Base-by-base conservation (phyloP, 2,888 invertebrate species). In the Lepidochrysops patricia region DNA sequence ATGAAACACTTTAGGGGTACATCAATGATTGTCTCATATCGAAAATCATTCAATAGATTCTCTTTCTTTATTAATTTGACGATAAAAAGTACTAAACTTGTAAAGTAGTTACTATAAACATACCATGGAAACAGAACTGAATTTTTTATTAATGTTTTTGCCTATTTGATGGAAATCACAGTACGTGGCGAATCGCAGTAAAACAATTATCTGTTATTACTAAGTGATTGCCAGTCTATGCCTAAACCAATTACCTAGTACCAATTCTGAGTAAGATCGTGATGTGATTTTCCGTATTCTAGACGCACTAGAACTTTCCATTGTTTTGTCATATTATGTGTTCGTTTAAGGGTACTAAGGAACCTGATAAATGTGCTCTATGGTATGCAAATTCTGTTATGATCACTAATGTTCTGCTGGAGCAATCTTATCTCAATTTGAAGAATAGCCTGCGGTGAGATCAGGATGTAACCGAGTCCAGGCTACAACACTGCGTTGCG, bases 151-250 rank as follows among this genome's bases (percentile, higher is more conserved):
- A 9, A 43, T 12, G 9, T 43, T 43, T 43, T 23, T 43, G 43
- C 12, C 9, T 43, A 23, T 43, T 19, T 23, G 43, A 19, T 43
- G 19, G 43, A 23, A 43, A 43, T 23, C 43, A 19, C 9, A 5
- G 19, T 19, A 19, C 27, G 13, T 52, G 50, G 27, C 26, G 27
- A 52, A 52, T 52, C 23, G 26, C 4, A 43, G 15, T 29, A 43
- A 43, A 43, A 43, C 43, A 43, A 43, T 43, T 43, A 43, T 43
- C 43, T 43, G 43, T 43, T 23, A 43, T 43, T 43, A 52, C 52
- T 26, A 27, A 27, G 13, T n/a, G 27, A 52, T 27, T 27, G 6
- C 0, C 50, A n/a, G n/a, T 13, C 27, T 3, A 52, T 13, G 13
- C 15, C 3, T 27, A 27, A 9, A 27, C 15, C 13, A 6, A 52